Evolutionary conservation across 2,888 invertebrate genomes (phyloP), one percentile per base, ranked within the genome.

Genomic region (Tachystola acroxantha): DNA sequence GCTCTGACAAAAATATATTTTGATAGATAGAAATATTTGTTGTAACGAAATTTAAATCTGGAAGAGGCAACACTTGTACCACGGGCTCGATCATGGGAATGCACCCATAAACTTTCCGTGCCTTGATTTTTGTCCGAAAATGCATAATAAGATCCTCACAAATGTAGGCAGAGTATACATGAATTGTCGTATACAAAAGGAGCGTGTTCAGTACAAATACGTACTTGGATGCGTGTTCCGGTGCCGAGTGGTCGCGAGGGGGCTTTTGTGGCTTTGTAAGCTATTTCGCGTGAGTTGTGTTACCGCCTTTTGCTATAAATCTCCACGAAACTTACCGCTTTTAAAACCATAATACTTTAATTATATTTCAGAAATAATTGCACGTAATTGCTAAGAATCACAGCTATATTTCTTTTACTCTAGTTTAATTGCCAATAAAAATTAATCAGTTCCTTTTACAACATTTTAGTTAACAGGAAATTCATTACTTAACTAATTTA

Each of bases 61-160:
- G 3, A 16, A 16, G 16, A 4, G 16, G 16, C 16, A 16, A 16
- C n/a, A 16, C 16, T 16, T 3, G 16, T 6, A 16, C 3, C 24
- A 7, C 24, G 40, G 14, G 37, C 19, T 2, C 28, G 28, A 28
- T 28, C 19, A 19, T 64, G 64, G 67, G 70, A 76, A 78, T 75
- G 76, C 66, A 69, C 71, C 57, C 71, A 71, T 75, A 77, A 77
- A 74, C 52, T 68, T 72, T 24, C 24, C 70, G 67, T 72, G 64
- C 68, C 70, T 71, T 73, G 69, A 67, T 64, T 79, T 75, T 76
- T 71, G 68, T 62, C 63, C 64, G 48, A 70, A 71, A 65, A 63
- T 57, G 50, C 53, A 57, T 58, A 58, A 57, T 56, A 60, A 52
- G 43, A 53, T 48, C 38, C 53, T 47, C 60, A 57, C 55, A 50